Base-by-base conservation (phyloP, 2,888 invertebrate genomes). In the Cremastinae sp. region DNA sequence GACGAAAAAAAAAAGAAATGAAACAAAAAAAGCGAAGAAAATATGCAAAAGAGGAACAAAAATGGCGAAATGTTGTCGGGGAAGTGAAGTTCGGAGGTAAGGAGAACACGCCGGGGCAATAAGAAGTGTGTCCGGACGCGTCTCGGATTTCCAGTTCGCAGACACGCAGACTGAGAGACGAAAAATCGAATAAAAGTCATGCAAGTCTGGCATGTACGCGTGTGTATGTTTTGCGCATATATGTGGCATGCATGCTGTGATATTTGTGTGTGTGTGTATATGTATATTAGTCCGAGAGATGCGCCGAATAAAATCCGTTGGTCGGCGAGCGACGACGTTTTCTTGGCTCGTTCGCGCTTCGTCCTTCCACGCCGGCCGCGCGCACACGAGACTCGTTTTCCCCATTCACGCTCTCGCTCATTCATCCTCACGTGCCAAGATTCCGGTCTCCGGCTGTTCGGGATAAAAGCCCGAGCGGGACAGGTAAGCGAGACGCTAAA, bases 271-370 rank as follows among this genome's bases (percentile, higher is more conserved):
- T 2, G 10, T 45, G 14, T 16, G 47, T 10, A 18, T 7, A 49
- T 28, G 28, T 28, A 5, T 2, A 28, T 28, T 28, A 28, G 28
- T 2, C 5, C 5, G 28, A 28, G 28, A 28, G 28, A 28, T 28
- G 28, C 28, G 73, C 38, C 73, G 53, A 73, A 73, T 73, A 65
- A 73, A 66, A 73, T 61, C 66, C 66, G 66, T 66, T 66, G 49
- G 65, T 59, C 36, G 61, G 66, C 54, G 45, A 36, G 59, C 73
- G 73, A 73, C 61, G 66, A 73, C 73, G 73, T 58, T 22, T 28
- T 58, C 61, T 66, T 51, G 73, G 45, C 65, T 74, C 45, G 65
- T 74, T 74, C 61, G 59, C 65, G 22, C 59, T 41, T 43, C 7
- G 47, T 61, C 28, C 2, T 28, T 36, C 47, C 8, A 3, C 58